Evolutionary conservation across 2,888 invertebrate species (phyloP).

Genomic region (Eueremaeus valkanovi): DNA sequence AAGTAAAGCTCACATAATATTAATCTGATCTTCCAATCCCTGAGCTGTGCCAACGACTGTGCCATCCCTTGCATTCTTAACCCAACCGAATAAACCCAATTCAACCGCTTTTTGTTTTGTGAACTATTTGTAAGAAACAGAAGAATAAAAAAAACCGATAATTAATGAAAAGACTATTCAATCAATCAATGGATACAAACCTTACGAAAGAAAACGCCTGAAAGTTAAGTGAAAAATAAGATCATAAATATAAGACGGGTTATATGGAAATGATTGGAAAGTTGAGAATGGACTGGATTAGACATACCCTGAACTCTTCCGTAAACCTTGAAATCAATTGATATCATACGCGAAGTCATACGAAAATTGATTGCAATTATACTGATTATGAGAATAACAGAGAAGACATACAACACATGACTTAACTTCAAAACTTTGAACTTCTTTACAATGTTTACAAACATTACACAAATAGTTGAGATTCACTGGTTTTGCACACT

Average conservation of each 20-base stretch:
- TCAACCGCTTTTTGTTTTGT: conserved; percentile 31
- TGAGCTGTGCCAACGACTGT: conserved; percentile 45
- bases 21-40: conserved; percentile 41
- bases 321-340: conserved; percentile 32
- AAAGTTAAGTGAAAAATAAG: background rate
- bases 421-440: no score
- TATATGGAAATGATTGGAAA: background rate
- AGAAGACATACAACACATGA: background rate
- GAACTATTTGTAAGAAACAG: conserved; percentile 8
- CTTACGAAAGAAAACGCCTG: conserved; percentile 38
- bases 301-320: conserved; percentile 36
- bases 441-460: background rate
- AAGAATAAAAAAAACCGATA: background rate
- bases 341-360: conserved; percentile 5
- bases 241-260: no score
- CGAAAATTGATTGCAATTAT: background rate
- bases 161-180: background rate
- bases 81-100: conserved; percentile 33
- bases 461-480: background rate
- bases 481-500: background rate
- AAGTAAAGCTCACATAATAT: conserved; percentile 38
- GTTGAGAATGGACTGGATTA: background rate
- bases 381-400: background rate
- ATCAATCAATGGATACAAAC: background rate
- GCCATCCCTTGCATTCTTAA: conserved; percentile 43